Evolutionary conservation across 1,140 invertebrate genomes (phyloP).

Genomic region (Heliconius congener): DNA sequence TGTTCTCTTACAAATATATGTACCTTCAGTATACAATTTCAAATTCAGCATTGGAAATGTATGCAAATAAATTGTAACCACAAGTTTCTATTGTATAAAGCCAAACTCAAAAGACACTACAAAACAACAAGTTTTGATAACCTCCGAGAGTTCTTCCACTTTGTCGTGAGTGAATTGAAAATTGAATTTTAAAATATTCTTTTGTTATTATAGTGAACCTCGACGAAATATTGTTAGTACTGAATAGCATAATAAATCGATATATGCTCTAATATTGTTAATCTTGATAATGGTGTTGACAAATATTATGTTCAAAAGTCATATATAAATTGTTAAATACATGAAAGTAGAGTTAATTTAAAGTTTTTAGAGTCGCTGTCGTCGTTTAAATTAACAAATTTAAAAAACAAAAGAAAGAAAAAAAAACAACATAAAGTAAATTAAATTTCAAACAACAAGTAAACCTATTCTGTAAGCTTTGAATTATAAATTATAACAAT

Average conservation of each 20-base stretch:
- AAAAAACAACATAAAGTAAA: too few relatives aligned
- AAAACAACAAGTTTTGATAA: constrained; percentile 17
- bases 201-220: background rate
- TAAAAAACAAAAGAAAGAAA: too few relatives aligned
- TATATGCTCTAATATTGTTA: background rate
- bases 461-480: too few relatives aligned
- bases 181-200: constrained; percentile 13
- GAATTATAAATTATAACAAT: too few relatives aligned
- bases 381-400: too few relatives aligned
- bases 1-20: too few relatives aligned
- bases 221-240: background rate
- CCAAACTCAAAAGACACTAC: constrained; percentile 12
- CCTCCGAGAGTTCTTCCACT: constrained; percentile 18
- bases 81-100: constrained; percentile 7
- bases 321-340: too few relatives aligned
- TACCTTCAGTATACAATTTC: background rate
- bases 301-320: too few relatives aligned
- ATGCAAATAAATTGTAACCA: background rate
- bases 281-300: too few relatives aligned
- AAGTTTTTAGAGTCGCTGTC: too few relatives aligned
- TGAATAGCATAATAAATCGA: background rate
- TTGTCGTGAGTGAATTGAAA: constrained; percentile 6
- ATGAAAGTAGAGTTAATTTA: too few relatives aligned
- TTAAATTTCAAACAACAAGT: too few relatives aligned
- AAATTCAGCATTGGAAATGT: background rate